Conservation (phyloP, 2,113 vertebrate species). For the Oostethus manadensis region DNA sequence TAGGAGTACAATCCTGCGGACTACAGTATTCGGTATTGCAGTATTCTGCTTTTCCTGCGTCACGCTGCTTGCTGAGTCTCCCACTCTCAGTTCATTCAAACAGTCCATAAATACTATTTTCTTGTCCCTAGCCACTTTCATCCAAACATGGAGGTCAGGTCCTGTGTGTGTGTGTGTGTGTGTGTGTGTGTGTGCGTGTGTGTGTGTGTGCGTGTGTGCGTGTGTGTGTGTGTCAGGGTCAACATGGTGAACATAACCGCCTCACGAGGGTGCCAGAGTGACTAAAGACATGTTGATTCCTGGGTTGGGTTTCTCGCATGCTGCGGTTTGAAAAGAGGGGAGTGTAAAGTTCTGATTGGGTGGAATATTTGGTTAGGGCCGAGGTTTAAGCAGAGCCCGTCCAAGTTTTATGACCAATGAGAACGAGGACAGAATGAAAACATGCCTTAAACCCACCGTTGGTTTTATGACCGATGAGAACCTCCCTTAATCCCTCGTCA, state of each 20-base stretch:
- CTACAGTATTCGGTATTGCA: not conserved
- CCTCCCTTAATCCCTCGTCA: too few relatives aligned
- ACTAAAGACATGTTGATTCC: not conserved
- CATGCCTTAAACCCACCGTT: too few relatives aligned
- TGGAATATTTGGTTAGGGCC: not conserved
- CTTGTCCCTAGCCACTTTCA: conserved; percentile 16
- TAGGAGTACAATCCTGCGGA: not conserved
- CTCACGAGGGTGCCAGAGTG: conserved; percentile 32
- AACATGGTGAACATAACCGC: conserved; percentile 5
- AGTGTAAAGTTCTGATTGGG: not conserved
- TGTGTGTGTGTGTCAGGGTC: not conserved
- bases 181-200: not conserved
- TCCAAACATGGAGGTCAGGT: conserved; percentile 44
- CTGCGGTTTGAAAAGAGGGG: not conserved
- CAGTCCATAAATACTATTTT: conserved; percentile 41
- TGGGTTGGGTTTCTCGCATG: not conserved
- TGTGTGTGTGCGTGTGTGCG: conserved; percentile 1
- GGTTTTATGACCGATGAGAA: too few relatives aligned
- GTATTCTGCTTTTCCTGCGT: not conserved
- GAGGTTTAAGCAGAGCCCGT: too few relatives aligned
- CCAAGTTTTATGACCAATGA: too few relatives aligned
- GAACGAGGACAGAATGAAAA: too few relatives aligned
- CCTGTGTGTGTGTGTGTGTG: conserved; percentile 3
- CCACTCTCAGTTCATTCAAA: conserved; percentile 5
- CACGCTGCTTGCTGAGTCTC: not conserved